Conservation (phyloP, 2,888 invertebrate species). For the Folsomia candida region DNA sequence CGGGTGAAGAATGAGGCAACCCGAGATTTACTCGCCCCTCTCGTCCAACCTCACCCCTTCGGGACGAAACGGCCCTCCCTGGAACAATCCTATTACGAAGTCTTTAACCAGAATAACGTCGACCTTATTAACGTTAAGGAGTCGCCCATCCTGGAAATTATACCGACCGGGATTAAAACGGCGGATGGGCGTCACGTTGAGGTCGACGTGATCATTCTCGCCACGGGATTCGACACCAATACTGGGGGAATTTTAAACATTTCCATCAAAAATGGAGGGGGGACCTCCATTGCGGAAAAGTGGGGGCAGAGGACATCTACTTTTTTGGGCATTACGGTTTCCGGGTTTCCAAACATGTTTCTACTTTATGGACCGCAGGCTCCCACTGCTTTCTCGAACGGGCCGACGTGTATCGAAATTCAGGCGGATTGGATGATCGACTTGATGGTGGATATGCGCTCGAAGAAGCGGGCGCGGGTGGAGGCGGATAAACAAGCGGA, state of each 20-base stretch:
- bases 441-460: conserved; percentile 5
- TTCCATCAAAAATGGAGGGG: conserved; percentile 15
- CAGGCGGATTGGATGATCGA: conserved; percentile 16
- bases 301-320: conserved; percentile 13
- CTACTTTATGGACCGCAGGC: conserved; percentile 21
- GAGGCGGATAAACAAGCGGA: neutral
- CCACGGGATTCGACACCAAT: conserved; percentile 17
- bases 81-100: conserved; percentile 19
- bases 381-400: conserved; percentile 19
- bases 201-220: conserved; percentile 17
- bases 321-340: conserved; percentile 11
- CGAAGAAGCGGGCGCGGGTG: neutral
- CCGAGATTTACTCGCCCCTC: conserved; percentile 14
- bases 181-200: neutral
- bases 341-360: conserved; percentile 20
- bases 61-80: conserved; percentile 20
- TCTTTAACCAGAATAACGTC: conserved; percentile 16
- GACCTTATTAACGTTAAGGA: conserved; percentile 15
- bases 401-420: conserved; percentile 7
- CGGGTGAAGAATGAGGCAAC: conserved; percentile 8
- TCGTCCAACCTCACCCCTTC: conserved; percentile 15
- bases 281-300: conserved; percentile 13
- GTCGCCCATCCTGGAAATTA: conserved; percentile 16
- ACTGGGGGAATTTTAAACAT: conserved; percentile 21
- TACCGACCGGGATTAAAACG: conserved; percentile 2